Conservation (phyloP, 2,888 invertebrate species). For the Andrena bicolor region DNA sequence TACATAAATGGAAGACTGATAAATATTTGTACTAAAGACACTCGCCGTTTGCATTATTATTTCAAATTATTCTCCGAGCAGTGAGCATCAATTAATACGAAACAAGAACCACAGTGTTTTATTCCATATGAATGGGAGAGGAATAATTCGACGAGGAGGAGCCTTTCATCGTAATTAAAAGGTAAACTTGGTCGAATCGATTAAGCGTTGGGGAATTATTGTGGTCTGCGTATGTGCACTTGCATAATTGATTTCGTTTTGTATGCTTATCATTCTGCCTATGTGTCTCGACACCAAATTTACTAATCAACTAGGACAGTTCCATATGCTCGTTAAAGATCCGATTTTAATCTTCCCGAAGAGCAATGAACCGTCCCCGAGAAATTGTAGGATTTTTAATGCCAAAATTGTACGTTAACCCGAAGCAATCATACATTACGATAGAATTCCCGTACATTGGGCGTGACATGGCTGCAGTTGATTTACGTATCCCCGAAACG, state of each 20-base stretch:
- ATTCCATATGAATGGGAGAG: background rate
- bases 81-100: background rate
- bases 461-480: conserved; percentile 1
- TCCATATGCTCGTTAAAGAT: too few relatives aligned
- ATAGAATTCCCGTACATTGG: too few relatives aligned
- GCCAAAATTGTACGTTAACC: too few relatives aligned
- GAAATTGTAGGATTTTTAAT: too few relatives aligned
- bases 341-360: too few relatives aligned
- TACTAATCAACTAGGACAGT: too few relatives aligned
- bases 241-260: background rate
- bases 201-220: background rate
- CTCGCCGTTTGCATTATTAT: too few relatives aligned
- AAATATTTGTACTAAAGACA: background rate
- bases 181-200: conserved; percentile 15
- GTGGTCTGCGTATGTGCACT: background rate
- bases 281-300: too few relatives aligned
- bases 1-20: too few relatives aligned
- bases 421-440: too few relatives aligned
- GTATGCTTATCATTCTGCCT: background rate
- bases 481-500: background rate
- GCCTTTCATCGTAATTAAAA: conserved; percentile 3
- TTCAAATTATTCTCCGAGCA: too few relatives aligned
- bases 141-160: background rate
- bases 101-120: background rate
- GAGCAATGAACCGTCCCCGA: too few relatives aligned